phyloP scores from a whole-genome alignment of 2,888 invertebrate genomes.

The Meiosimyza platycephala region DNA sequence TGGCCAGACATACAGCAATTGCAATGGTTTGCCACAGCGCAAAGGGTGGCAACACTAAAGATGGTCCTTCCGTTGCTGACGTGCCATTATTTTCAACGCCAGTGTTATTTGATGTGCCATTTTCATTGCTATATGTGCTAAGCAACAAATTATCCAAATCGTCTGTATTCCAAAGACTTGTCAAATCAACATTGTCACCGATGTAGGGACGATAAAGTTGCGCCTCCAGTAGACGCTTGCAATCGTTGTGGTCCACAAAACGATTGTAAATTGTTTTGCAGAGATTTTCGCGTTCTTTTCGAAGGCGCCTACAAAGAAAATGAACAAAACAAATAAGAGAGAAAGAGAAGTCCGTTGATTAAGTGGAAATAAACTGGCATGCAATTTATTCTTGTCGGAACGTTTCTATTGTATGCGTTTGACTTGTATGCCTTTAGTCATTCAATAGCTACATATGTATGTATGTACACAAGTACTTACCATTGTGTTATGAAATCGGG shows the following conservation, averaged over 20 bases:
- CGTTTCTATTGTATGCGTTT: conserved; percentile 8
- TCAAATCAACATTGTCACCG: conserved; percentile 64
- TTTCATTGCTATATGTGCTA: conserved; percentile 56
- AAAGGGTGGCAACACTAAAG: conserved; percentile 83
- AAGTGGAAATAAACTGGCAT: not conserved
- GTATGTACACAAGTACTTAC: conserved; percentile 71
- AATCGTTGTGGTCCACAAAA: conserved; percentile 72
- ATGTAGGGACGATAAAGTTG: conserved; percentile 66
- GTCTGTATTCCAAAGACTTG: conserved; percentile 60
- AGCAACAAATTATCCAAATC: conserved; percentile 53
- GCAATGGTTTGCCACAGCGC: conserved; percentile 89
- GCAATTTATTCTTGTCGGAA: not conserved
- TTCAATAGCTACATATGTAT: not conserved
- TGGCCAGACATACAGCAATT: conserved; percentile 86
- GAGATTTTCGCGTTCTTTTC: conserved; percentile 78
- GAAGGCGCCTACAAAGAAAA: conserved; percentile 73
- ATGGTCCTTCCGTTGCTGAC: conserved; percentile 56
- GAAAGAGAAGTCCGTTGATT: not conserved
- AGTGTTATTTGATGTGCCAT: conserved; percentile 57
- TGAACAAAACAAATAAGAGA: not conserved
- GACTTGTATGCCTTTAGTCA: not conserved
- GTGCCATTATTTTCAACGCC: conserved; percentile 48
- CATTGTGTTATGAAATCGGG: conserved; percentile 83
- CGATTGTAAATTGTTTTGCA: conserved; percentile 77
- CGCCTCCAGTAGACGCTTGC: conserved; percentile 71